Percentiles rank a stretch among this genome's conserved stretches.
These are phyloP conservation scores for Dendrolimus punctatus DNA, from an alignment of 1,140 invertebrate genomes.

Conservation along the genomic window DNA sequence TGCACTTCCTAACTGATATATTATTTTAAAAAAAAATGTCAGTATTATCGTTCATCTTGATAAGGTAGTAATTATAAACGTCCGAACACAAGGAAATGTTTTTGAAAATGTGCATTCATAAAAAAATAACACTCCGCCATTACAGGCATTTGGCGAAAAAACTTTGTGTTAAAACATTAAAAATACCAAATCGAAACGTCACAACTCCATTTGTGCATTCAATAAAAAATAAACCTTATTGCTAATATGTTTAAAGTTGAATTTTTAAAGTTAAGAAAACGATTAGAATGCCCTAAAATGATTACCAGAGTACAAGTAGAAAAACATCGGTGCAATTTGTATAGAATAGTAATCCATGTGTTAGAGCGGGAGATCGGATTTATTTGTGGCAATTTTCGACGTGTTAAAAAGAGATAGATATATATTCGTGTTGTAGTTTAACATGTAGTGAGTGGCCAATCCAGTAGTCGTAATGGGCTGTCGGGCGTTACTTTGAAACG, in stretches of 20 bases:
- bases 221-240: conserved; percentile 20
- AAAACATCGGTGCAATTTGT: conserved; percentile 61
- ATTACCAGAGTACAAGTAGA: conserved; percentile 39
- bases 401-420: conserved; percentile 30
- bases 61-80: conserved; percentile 52
- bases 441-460: conserved; percentile 52
- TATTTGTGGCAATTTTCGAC: background rate
- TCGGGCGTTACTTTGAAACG: conserved; percentile 1
- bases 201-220: conserved; percentile 6
- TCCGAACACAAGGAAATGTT: conserved; percentile 39
- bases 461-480: conserved; percentile 37
- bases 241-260: background rate
- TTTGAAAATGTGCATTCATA: conserved; percentile 36
- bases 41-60: conserved; percentile 59
- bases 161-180: conserved; percentile 46
- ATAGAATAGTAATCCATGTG: conserved; percentile 35
- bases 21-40: conserved; percentile 27
- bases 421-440: conserved; percentile 23
- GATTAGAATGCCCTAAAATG: conserved; percentile 29
- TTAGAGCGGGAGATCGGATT: conserved; percentile 27
- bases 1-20: conserved; percentile 8
- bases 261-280: background rate
- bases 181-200: conserved; percentile 10
- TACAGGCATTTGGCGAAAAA: conserved; percentile 53
- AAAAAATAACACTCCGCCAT: conserved; percentile 43